A percentile compares a stretch with the other conserved stretches of the same genome.
Evolutionary conservation across 2,888 invertebrate genomes (phyloP).

Genomic region (Anagyrus pseudococci): DNA sequence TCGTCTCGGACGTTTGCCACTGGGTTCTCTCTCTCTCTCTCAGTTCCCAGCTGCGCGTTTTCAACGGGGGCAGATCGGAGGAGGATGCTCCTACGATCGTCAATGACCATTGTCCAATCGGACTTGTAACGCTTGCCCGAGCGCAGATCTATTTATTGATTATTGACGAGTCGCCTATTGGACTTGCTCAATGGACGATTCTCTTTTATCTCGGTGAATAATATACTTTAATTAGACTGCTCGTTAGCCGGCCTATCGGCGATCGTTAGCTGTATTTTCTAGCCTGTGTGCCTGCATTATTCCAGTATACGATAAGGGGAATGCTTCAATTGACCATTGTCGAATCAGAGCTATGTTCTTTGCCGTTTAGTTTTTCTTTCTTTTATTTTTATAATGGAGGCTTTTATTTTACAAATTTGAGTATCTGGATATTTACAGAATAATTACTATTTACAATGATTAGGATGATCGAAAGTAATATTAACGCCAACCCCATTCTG

Average conservation of each 20-base stretch:
- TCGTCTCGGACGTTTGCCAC: too few relatives aligned
- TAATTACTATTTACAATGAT: too few relatives aligned
- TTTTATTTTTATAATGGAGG: too few relatives aligned
- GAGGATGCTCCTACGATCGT: slow-evolving; percentile 5
- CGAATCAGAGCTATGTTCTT: too few relatives aligned
- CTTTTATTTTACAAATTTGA: too few relatives aligned
- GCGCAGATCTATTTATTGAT: slow-evolving; percentile 22
- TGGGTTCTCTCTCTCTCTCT: too few relatives aligned
- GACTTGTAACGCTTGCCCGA: neutral
- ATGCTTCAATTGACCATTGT: neutral
- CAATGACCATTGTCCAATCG: slow-evolving; percentile 22
- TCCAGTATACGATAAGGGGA: neutral
- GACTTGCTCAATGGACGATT: neutral
- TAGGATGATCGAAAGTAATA: too few relatives aligned
- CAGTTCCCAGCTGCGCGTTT: neutral
- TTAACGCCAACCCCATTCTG: slow-evolving; percentile 65
- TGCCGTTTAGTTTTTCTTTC: too few relatives aligned
- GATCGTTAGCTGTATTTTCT: slow-evolving; percentile 6
- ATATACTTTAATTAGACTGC: slow-evolving; percentile 17
- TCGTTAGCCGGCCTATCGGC: slow-evolving; percentile 12
- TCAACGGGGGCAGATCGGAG: neutral
- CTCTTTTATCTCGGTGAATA: slow-evolving; percentile 2
- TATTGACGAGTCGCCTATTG: slow-evolving; percentile 4
- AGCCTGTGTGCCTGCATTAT: slow-evolving; percentile 2
- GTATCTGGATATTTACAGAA: too few relatives aligned